Evolutionary conservation across 2,113 vertebrate species (phyloP), one percentile per base, ranked within the genome.

Genomic region (Heterochromis multidens): DNA sequence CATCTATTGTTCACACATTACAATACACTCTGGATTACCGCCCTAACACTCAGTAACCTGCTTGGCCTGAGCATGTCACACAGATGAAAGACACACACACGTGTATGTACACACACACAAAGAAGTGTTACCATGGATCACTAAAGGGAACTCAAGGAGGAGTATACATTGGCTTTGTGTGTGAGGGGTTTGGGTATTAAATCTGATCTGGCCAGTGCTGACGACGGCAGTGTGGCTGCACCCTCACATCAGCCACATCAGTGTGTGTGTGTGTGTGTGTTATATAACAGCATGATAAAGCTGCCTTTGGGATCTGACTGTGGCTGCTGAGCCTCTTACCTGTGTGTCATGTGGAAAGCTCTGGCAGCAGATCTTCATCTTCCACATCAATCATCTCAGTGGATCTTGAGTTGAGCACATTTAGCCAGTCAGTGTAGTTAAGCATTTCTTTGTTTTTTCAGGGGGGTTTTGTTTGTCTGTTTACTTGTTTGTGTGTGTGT

Each of bases 271-370:
- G 83, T 95, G 76, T 65, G 76, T 67, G 60, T 88, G 83, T 95
- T 95, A 91, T 54, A 86, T 96, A 95, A 96, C 91, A n/a, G 35
- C 23, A 12, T 87, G 40, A 93, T 97, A 96, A 96, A 96, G 94
- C 94, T 96, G 93, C 94, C 94, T 95, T 94, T 95, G 93, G 96
- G 96, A 96, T 97, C 96, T 97, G 93, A 87, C 91, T 88, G 94
- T 93, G 91, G 90, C 92, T 72, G 87, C 92, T 77, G 93, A 95
- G 93, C 94, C 94, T 93, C 92, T 94, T 95, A 96, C 92, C 93
- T 94, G 92, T 83, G 82, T 14, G 83, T 93, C 90, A 89, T 86
- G 59, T 86, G 92, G 82, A 91, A 87, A 86, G 87, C 57, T 79
- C 80, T 62, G 74, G 60, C 27, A 87, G 83, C 83, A 84, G 67